phyloP scores from a whole-genome alignment of 2,797 vertebrate genomes.

The Fringilla coelebs region DNA sequence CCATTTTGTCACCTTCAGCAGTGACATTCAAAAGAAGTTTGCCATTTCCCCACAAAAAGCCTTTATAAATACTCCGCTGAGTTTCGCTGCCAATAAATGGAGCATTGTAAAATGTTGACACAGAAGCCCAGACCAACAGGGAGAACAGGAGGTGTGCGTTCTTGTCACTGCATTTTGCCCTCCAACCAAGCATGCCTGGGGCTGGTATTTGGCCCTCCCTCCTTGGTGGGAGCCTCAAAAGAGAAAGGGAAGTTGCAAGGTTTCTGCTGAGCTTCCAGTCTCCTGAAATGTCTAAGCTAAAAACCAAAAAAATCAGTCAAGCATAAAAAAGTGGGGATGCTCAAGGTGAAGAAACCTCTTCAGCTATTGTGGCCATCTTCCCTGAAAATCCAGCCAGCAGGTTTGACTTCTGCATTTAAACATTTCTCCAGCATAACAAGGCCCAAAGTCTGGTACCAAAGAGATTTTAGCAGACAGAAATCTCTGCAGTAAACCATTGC shows the following conservation, averaged over 20 bases:
- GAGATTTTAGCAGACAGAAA: neutral
- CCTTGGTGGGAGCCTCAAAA: neutral
- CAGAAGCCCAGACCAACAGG: neutral
- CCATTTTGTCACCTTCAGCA: neutral
- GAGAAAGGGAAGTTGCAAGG: neutral
- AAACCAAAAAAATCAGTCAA: neutral
- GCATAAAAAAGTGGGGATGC: neutral
- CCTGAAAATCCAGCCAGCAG: neutral
- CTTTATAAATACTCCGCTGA: neutral
- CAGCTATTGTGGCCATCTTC: neutral
- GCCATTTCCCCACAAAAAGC: neutral
- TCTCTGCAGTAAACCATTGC: neutral
- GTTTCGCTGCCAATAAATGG: neutral
- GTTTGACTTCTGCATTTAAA: neutral
- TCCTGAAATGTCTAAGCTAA: neutral
- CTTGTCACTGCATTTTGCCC: neutral
- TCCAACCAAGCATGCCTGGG: neutral
- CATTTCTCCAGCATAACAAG: neutral
- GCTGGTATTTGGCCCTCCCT: neutral
- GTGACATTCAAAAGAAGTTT: neutral
- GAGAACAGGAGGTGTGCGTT: neutral
- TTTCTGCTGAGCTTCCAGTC: neutral
- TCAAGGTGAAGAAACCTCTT: neutral
- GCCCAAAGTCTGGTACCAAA: neutral
- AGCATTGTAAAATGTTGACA: neutral